A percentile compares a stretch with the other conserved stretches of the same genome.
Evolutionary conservation across 2,888 invertebrate genomes (phyloP).

Genomic region (Dasypolia templi): DNA sequence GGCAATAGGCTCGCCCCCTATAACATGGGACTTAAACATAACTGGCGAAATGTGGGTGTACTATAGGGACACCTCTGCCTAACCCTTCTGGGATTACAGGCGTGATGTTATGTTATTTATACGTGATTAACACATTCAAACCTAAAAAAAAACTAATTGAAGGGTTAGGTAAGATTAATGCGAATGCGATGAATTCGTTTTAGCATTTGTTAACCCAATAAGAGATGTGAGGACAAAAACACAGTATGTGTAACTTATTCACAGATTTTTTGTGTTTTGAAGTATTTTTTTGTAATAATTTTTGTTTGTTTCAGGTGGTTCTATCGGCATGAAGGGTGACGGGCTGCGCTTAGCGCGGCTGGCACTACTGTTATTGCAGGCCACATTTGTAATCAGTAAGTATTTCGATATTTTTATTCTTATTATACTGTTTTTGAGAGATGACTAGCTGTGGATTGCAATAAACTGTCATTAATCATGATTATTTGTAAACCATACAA

Average conservation of each 20-base stretch:
- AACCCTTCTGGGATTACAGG: no score
- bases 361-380: slow-evolving; percentile 83
- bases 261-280: neutral
- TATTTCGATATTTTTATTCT: slow-evolving; percentile 39
- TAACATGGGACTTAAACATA: no score
- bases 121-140: neutral
- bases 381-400: slow-evolving; percentile 84
- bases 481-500: neutral
- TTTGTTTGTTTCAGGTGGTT: slow-evolving; percentile 73
- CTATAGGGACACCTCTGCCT: no score
- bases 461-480: neutral
- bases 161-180: no score
- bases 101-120: no score
- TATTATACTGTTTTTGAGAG: neutral
- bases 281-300: slow-evolving; percentile 2
- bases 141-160: no score
- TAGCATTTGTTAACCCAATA: neutral
- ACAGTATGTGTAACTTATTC: neutral
- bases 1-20: no score
- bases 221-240: neutral
- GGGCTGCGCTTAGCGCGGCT: slow-evolving; percentile 86
- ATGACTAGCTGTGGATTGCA: neutral
- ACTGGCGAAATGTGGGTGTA: no score
- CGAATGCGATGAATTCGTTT: neutral
- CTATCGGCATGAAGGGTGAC: slow-evolving; percentile 83